Base-by-base conservation (phyloP, 2,797 vertebrate species). In the Bufotes viridis region DNA sequence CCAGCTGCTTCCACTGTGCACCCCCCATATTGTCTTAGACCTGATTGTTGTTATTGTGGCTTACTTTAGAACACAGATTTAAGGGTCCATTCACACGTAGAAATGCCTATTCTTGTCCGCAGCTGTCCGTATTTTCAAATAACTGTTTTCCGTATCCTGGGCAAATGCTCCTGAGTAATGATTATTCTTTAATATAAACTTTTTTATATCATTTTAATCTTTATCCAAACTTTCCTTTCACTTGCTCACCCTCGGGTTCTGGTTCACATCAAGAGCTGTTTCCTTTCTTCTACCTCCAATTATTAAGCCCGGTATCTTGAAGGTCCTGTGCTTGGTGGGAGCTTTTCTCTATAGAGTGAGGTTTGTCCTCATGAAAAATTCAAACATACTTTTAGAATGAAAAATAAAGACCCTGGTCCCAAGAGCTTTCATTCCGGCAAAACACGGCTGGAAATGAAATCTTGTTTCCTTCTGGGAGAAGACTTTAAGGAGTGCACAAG, bases 341-440 rank as follows among this genome's bases (percentile, higher is more conserved):
- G 18, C 51, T 83, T 83, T 83, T 51, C 7, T 20, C 65, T 24
- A 20, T 70, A 20, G 65, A 9, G 14, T 22, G 12, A 60, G 13
- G 55, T 80, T 80, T 61, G 57, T 80, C 78, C 13, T 58, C 58
- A 80, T 80, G 78, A 80, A 80, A 80, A 61, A 80, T 80, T 58
- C 58, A 80, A 55, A 67, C 61, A 2, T n/a, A 82, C 34, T 67
- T 20, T 67, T 55, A 55, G 15, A 72, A 83, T 80, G 29, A 57
- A 65, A 69, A 83, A 70, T 57, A 69, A 29, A 34, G 51, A 51
- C 34, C 26, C 65, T 18, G 17, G 49, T 72, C 81, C 51, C 81
- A 53, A 61, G 65, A 53, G 81, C 63, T 63, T 49, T 83, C 34
- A 17, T 57, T 83, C 42, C 18, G 12, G 15, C 26, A 12, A 7